Evolutionary conservation across 2,113 vertebrate genomes (phyloP).

Genomic region (Gadus macrocephalus): DNA sequence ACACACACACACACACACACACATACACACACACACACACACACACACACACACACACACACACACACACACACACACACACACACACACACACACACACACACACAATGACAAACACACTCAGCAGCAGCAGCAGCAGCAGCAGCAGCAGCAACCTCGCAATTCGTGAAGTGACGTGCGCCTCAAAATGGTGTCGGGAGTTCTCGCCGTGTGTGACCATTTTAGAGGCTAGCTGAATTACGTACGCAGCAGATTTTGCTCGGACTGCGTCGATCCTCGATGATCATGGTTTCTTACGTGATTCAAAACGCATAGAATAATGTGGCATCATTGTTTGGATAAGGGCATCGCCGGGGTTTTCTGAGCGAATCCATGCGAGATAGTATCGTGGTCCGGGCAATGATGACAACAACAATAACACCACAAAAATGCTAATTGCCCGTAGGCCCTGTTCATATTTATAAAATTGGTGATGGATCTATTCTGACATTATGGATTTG

Average conservation of each 20-base stretch:
- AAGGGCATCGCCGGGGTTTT: no score
- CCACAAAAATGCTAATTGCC: no score
- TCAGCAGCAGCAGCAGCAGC: neutral
- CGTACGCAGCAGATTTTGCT: slow-evolving; percentile 7
- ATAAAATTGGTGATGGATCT: no score
- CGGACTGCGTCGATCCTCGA: neutral
- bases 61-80: no score
- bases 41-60: neutral
- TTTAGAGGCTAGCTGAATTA: slow-evolving; percentile 23
- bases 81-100: no score
- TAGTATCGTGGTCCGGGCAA: no score
- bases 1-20: no score
- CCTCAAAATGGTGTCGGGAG: slow-evolving; percentile 38
- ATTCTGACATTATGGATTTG: no score
- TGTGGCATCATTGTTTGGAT: neutral
- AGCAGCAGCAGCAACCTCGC: neutral
- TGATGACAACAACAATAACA: no score
- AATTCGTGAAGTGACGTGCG: slow-evolving; percentile 14
- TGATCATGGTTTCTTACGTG: neutral
- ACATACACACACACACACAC: neutral
- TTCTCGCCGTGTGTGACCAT: slow-evolving; percentile 30
- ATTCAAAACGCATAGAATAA: neutral
- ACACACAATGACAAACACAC: neutral
- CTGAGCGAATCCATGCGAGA: no score
- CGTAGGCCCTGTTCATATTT: no score